phyloP scores from a whole-genome alignment of 2,888 invertebrate species.

The Platynereis dumerilii region DNA sequence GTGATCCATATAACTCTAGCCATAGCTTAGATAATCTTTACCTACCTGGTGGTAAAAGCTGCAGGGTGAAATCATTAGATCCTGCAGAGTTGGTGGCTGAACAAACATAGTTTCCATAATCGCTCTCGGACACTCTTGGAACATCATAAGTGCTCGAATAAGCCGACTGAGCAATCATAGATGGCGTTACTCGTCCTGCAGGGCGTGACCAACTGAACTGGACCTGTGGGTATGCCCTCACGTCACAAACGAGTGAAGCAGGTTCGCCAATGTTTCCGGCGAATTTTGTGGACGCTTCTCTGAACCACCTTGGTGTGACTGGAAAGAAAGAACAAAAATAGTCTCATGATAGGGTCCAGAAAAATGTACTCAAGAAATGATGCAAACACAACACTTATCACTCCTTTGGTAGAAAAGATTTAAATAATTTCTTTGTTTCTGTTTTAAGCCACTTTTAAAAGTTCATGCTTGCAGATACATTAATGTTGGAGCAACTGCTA shows the following conservation, averaged over 20 bases:
- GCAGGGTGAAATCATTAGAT: slow-evolving; percentile 11
- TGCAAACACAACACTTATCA: too few relatives aligned
- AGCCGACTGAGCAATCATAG: slow-evolving; percentile 4
- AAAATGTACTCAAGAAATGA: too few relatives aligned
- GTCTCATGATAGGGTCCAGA: too few relatives aligned
- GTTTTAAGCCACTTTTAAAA: too few relatives aligned
- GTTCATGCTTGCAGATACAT: too few relatives aligned
- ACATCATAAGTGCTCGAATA: slow-evolving; percentile 17
- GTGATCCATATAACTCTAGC: too few relatives aligned
- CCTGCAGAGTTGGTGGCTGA: slow-evolving; percentile 27
- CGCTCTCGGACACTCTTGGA: slow-evolving; percentile 2
- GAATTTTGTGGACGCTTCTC: slow-evolving; percentile 20
- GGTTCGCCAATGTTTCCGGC: slow-evolving; percentile 15
- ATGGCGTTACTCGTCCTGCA: background rate
- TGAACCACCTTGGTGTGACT: slow-evolving; percentile 26
- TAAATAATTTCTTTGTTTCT: too few relatives aligned
- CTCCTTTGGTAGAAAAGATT: too few relatives aligned
- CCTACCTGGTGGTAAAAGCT: slow-evolving; percentile 29
- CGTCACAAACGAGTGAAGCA: slow-evolving; percentile 21
- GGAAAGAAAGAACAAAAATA: slow-evolving; percentile 7
- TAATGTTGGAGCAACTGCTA: too few relatives aligned
- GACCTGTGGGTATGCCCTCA: slow-evolving; percentile 22
- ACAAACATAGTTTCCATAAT: slow-evolving; percentile 30
- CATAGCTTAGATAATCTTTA: too few relatives aligned
- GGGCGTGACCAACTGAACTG: slow-evolving; percentile 24